Base-by-base conservation (phyloP, 2,113 vertebrate genomes). In the Falco punctatus region DNA sequence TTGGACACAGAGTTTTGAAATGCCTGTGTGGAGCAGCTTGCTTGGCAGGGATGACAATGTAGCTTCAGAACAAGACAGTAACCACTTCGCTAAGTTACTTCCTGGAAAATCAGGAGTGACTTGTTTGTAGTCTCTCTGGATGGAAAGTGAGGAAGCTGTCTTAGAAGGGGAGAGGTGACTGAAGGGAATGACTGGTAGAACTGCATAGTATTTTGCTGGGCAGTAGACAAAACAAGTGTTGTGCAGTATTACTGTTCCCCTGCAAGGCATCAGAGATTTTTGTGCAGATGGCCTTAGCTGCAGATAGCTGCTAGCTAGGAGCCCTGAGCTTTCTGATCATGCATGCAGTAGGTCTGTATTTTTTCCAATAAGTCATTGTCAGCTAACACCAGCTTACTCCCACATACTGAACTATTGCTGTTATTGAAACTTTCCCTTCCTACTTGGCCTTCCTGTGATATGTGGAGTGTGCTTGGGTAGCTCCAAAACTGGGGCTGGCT, bases 61-160 rank as follows among this genome's bases (percentile, higher is more conserved):
- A 64, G 44, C 86, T 86, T 71, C 57, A n/a, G 26, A 81, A 24
- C 5, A 62, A 42, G 61, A 42, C 19, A 20, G 64, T 62, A 87
- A 62, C 48, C 11, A 8, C 74, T 92, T 74, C 11, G 28, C 44
- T 28, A 66, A 96, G 32, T 49, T 74, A 40, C 73, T 87, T 79
- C 52, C 86, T 91, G 91, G 94, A 95, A 96, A 89, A 96, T 95
- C 84, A 67, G 77, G 88, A 89, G 49, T 65, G 26, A 72, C 81
- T 91, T 90, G 52, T 59, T 95, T 14, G 1, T 58, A 71, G 20
- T 42, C 57, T 67, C 66, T 64, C 49, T 86, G 72, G 21, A 27
- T 94, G 83, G 86, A 54, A 88, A 61, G 24, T 61, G 52, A 59
- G 30, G 44, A 81, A 78, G 32, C 30, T 18, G 2, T 23, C 30